Evolutionary conservation across 1,140 invertebrate genomes (phyloP).

Genomic region (Goniozus legneri): DNA sequence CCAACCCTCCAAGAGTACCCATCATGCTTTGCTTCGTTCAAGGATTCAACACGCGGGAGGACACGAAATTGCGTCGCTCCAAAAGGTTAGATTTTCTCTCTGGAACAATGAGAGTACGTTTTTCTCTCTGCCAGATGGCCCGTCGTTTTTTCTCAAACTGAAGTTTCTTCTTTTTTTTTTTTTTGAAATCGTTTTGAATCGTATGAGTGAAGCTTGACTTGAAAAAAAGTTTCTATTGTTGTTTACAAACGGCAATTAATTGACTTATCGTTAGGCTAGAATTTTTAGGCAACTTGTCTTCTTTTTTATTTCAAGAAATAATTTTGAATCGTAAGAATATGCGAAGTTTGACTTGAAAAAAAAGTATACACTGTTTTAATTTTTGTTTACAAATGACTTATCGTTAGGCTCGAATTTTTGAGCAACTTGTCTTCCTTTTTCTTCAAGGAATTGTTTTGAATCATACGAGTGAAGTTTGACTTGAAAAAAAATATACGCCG

Average conservation of each 20-base stretch:
- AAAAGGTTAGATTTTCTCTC: conserved; percentile 41
- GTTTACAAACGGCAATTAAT: conserved; percentile 8
- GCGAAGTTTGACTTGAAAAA: conserved; percentile 2
- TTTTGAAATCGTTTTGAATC: neutral
- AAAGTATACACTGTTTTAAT: too few relatives aligned
- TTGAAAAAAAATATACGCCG: too few relatives aligned
- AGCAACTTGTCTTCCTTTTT: neutral
- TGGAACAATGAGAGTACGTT: too few relatives aligned
- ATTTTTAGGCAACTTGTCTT: too few relatives aligned
- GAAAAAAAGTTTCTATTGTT: conserved; percentile 11
- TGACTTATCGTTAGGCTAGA: too few relatives aligned
- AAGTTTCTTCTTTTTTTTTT: neutral
- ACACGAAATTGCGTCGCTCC: conserved; percentile 35
- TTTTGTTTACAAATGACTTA: too few relatives aligned
- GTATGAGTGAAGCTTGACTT: conserved; percentile 1
- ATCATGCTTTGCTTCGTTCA: conserved; percentile 50
- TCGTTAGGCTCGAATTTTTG: too few relatives aligned
- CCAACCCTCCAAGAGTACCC: conserved; percentile 26
- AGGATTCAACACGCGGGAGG: conserved; percentile 40
- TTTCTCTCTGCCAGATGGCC: too few relatives aligned
- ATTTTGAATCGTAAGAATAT: conserved; percentile 3
- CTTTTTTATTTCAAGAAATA: neutral
- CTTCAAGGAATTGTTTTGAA: neutral
- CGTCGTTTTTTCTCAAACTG: too few relatives aligned
- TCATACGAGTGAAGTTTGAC: conserved; percentile 3